Percentiles rank a stretch among this genome's conserved stretches.
Conservation (phyloP, 1,140 invertebrate genomes). For the Ericerus pela region DNA sequence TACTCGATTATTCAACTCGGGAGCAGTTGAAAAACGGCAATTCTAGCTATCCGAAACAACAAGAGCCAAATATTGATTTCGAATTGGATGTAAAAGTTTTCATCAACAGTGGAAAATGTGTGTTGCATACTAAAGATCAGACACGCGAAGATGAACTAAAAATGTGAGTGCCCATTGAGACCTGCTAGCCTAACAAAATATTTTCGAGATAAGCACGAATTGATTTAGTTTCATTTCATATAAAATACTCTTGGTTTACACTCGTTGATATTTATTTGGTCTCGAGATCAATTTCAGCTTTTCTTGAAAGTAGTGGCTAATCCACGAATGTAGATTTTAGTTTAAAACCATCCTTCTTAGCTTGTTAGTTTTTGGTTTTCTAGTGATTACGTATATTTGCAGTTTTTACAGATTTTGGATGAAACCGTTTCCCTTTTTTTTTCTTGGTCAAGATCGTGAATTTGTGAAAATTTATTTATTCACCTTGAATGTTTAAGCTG, state of each 20-base stretch:
- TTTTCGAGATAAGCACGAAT: too few species aligned
- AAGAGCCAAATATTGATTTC: conserved; percentile 90
- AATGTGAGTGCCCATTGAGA: conserved; percentile 31
- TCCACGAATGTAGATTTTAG: too few species aligned
- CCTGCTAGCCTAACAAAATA: neutral
- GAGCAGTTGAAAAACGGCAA: conserved; percentile 13
- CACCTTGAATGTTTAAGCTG: neutral
- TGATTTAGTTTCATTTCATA: too few species aligned
- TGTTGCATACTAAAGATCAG: conserved; percentile 80
- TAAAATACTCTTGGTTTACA: too few species aligned
- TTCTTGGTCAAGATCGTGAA: neutral
- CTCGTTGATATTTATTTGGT: too few species aligned
- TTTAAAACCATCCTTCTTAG: neutral
- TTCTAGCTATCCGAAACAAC: conserved; percentile 35
- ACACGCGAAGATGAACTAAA: conserved; percentile 52
- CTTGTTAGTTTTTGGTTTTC: neutral
- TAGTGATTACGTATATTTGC: neutral
- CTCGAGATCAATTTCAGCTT: too few species aligned
- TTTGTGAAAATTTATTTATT: neutral
- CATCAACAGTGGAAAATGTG: conserved; percentile 92
- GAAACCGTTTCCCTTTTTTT: too few species aligned
- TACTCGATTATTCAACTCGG: neutral
- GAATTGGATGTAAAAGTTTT: conserved; percentile 92
- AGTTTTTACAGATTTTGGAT: too few species aligned
- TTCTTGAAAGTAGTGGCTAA: too few species aligned